Conservation (phyloP, 2,113 vertebrate species). For the Phrynosoma blainvillii region DNA sequence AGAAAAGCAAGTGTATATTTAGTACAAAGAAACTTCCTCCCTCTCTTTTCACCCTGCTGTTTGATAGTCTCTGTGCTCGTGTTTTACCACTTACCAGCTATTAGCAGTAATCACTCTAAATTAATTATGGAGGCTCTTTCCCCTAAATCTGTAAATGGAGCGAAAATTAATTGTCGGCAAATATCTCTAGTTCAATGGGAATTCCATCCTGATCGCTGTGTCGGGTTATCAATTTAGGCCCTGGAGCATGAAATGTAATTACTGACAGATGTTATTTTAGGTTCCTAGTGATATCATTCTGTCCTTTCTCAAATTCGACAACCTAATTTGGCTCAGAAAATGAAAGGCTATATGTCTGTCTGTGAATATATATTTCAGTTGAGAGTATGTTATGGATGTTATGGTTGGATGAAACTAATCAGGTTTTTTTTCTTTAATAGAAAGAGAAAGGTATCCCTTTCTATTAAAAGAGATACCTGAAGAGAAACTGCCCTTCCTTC, state of each 20-base stretch:
- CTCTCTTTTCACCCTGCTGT: not conserved
- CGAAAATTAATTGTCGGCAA: slow-evolving; percentile 70
- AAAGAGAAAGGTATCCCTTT: too few relatives aligned
- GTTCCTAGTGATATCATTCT: slow-evolving; percentile 46
- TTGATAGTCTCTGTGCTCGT: slow-evolving; percentile 38
- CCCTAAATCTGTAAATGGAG: slow-evolving; percentile 58
- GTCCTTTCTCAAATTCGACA: slow-evolving; percentile 7
- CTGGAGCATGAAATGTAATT: slow-evolving; percentile 61
- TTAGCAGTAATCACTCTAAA: slow-evolving; percentile 69
- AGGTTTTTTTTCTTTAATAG: not conserved
- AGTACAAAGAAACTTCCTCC: not conserved
- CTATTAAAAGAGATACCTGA: not conserved
- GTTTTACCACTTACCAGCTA: slow-evolving; percentile 67
- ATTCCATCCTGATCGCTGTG: slow-evolving; percentile 49
- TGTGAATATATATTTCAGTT: not conserved
- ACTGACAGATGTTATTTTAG: slow-evolving; percentile 63
- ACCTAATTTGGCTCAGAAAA: slow-evolving; percentile 29
- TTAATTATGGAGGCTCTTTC: slow-evolving; percentile 67
- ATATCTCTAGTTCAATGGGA: slow-evolving; percentile 60
- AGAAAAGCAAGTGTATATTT: not conserved
- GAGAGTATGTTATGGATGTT: not conserved
- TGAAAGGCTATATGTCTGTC: slow-evolving; percentile 14
- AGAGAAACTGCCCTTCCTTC: too few relatives aligned
- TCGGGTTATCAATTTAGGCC: slow-evolving; percentile 60
- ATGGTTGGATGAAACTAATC: rapidly evolving